Evolutionary conservation across 1,140 invertebrate species (phyloP), one percentile per base, ranked within the genome.

Genomic region (Saccostrea glomerata): DNA sequence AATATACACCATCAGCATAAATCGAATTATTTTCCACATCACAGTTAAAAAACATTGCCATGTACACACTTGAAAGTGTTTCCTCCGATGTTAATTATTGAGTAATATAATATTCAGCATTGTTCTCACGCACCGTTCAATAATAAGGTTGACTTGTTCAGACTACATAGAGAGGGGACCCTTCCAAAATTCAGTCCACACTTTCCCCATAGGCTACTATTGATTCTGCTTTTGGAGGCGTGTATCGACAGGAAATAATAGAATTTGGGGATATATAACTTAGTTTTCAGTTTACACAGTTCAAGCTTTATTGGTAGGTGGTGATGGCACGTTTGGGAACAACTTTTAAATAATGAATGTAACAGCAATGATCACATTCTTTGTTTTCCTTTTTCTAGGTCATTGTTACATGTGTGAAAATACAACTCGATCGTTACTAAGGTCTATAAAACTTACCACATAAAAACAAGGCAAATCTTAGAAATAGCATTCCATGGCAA

Each of bases 31-130:
- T 12, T 17, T 30, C 25, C 23, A 17, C 15, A 30, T 9, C 25
- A 77, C 0, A 36, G 25, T 25, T 1, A 12, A 15, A 36, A 36
- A 77, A 13, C 23, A 5, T 15, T 25, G 23, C 4, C 70, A 30
- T 77, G 70, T 36, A 77, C 70, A 25, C 11, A 36, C 70, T 77
- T 9, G 4, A 15, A 77, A 77, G 23, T 77, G 30, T 11, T 15
- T 77, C 36, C 25, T 15, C 13, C 11, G 70, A 77, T 77, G 25
- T 77, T 77, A 77, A 77, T 77, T 77, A 77, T 77, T 77, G 70
- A 77, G 30, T 36, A 77, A 30, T 36, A 77, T 36, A 36, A 77
- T 77, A 77, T 36, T 12, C 70, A 13, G 25, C 1, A 30, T 77
- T 77, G 70, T 77, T 77, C 23, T 77, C 30, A 13, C 15, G 13